These are phyloP conservation scores for Galerucella nymphaeae DNA, from an alignment of 2,888 invertebrate genomes.

Conservation along the genomic window DNA sequence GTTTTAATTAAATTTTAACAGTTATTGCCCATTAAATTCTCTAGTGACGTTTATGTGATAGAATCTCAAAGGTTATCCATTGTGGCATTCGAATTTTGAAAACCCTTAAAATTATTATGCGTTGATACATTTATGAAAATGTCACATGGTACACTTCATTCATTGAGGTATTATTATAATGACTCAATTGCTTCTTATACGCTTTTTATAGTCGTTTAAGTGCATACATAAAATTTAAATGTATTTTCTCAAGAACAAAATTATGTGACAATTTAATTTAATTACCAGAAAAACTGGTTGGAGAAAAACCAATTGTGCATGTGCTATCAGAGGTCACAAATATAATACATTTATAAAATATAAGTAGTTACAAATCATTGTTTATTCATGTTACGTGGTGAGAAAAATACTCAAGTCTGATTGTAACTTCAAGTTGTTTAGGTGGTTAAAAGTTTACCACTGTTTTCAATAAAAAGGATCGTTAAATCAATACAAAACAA, in stretches of 20 bases:
- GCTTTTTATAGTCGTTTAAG: neutral
- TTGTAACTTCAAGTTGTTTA: no score
- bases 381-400: no score
- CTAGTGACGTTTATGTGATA: constrained; percentile 34
- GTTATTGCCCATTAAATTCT: constrained; percentile 37
- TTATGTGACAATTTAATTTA: neutral
- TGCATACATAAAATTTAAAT: constrained; percentile 13
- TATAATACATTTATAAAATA: no score
- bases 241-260: neutral
- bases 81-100: constrained; percentile 33
- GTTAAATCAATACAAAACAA: no score
- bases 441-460: no score
- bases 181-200: constrained; percentile 8
- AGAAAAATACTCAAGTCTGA: no score
- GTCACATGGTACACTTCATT: constrained; percentile 7
- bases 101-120: constrained; percentile 17
- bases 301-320: no score
- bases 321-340: no score
- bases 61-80: constrained; percentile 39
- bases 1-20: constrained; percentile 41
- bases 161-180: constrained; percentile 13
- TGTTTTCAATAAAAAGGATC: no score
- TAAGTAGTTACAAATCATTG: no score
- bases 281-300: neutral
- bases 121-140: constrained; percentile 31